These are phyloP conservation scores for Nycticorax nycticorax DNA, from an alignment of 2,113 vertebrate species.

Conservation along the genomic window DNA sequence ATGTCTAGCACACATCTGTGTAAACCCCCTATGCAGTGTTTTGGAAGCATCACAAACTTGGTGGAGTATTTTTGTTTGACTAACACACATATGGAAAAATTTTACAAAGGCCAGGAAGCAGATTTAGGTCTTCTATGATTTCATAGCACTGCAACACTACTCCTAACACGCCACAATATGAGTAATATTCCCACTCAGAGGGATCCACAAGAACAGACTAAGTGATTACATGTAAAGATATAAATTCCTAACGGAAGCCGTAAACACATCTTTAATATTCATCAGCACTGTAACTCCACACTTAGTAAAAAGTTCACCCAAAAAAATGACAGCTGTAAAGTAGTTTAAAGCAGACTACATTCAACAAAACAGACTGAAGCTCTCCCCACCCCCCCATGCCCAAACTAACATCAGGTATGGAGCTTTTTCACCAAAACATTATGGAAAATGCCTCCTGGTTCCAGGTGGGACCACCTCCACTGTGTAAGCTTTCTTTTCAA, in stretches of 20 bases:
- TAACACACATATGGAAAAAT: background rate
- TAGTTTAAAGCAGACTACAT: background rate
- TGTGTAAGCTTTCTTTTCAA: background rate
- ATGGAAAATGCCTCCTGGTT: background rate
- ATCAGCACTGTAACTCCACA: background rate
- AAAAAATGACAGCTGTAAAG: background rate
- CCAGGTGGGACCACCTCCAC: background rate
- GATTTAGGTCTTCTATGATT: background rate
- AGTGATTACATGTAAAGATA: background rate
- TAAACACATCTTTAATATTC: background rate
- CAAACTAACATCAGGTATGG: background rate
- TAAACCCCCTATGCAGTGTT: background rate
- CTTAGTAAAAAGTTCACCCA: background rate
- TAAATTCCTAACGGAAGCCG: background rate
- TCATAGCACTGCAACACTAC: background rate
- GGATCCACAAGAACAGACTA: background rate
- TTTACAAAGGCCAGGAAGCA: background rate
- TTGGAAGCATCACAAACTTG: background rate
- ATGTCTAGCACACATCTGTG: background rate
- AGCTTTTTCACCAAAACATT: background rate
- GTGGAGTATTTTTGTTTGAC: background rate
- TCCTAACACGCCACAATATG: background rate
- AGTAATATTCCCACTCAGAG: background rate
- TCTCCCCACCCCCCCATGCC: too few relatives aligned
- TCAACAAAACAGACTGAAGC: background rate